phyloP scores from a whole-genome alignment of 2,113 vertebrate species.

The Pelmatolapia mariae region DNA sequence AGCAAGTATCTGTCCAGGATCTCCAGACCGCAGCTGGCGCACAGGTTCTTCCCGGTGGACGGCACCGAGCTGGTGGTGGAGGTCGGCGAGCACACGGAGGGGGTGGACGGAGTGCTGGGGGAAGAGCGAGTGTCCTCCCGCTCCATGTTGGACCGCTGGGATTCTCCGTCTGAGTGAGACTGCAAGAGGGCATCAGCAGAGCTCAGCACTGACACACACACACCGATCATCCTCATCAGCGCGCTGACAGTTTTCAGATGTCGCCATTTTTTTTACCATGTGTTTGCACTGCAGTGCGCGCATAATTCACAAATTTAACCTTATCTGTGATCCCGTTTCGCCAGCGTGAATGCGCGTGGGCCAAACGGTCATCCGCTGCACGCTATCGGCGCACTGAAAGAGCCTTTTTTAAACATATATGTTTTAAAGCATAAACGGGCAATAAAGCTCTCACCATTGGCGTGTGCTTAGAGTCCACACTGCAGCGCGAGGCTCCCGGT shows the following conservation, averaged over 20 bases:
- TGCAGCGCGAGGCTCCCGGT: constrained; percentile 79
- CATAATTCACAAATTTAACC: neutral
- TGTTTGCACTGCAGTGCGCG: neutral
- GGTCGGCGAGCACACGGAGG: constrained; percentile 89
- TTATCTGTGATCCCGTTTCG: neutral
- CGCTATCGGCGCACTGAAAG: neutral
- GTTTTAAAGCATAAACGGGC: neutral
- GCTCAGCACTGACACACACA: neutral
- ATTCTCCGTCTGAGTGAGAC: constrained; percentile 90
- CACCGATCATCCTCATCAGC: neutral
- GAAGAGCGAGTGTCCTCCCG: constrained; percentile 90
- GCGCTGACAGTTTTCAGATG: neutral
- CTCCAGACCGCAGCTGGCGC: constrained; percentile 94
- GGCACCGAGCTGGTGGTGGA: constrained; percentile 84
- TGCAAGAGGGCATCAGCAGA: constrained; percentile 44
- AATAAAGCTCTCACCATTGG: constrained; percentile 82
- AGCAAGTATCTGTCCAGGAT: constrained; percentile 95
- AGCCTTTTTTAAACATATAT: neutral
- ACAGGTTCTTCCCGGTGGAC: constrained; percentile 89
- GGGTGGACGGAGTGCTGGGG: constrained; percentile 88
- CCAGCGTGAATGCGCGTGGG: neutral
- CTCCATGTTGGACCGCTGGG: constrained; percentile 83
- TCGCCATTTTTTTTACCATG: neutral
- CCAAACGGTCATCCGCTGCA: neutral
- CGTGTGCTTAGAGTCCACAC: constrained; percentile 75